These are phyloP conservation scores for Sebastes nivosus DNA, from an alignment of 2,797 vertebrate genomes.

Conservation along the genomic window DNA sequence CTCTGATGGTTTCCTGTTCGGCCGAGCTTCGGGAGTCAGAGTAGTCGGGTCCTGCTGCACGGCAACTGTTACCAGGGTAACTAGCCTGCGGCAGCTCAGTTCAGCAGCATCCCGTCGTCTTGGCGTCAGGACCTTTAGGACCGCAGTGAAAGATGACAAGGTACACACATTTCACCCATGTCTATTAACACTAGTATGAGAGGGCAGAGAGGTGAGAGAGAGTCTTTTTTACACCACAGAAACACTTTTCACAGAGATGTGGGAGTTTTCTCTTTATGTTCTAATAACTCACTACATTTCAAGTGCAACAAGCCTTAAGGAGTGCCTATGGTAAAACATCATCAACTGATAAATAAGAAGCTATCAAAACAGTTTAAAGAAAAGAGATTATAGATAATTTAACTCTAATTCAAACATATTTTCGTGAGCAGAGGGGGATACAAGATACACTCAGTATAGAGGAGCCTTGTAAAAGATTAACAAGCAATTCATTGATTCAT, in stretches of 20 bases:
- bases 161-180: constrained; percentile 58
- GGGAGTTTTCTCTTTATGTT: background rate
- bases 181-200: constrained; percentile 9
- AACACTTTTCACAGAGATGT: background rate
- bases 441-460: background rate
- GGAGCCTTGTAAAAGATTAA: background rate
- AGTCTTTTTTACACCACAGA: background rate
- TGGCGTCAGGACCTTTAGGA: constrained; percentile 80
- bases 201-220: background rate
- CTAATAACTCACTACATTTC: background rate
- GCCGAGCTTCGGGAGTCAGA: constrained; percentile 76
- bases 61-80: constrained; percentile 89
- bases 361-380: background rate
- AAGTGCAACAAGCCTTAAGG: background rate
- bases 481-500: background rate
- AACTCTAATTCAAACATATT: background rate
- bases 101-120: constrained; percentile 74
- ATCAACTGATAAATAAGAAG: background rate
- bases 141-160: constrained; percentile 81
- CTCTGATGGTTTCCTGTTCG: constrained; percentile 71
- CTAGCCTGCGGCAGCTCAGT: constrained; percentile 74
- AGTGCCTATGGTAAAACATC: background rate
- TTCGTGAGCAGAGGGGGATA: background rate
- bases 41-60: constrained; percentile 75
- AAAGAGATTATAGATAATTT: background rate